A percentile compares a stretch with the other conserved stretches of the same genome.
phyloP scores from a whole-genome alignment of 2,797 vertebrate species.

The Anabacerthia variegaticeps region DNA sequence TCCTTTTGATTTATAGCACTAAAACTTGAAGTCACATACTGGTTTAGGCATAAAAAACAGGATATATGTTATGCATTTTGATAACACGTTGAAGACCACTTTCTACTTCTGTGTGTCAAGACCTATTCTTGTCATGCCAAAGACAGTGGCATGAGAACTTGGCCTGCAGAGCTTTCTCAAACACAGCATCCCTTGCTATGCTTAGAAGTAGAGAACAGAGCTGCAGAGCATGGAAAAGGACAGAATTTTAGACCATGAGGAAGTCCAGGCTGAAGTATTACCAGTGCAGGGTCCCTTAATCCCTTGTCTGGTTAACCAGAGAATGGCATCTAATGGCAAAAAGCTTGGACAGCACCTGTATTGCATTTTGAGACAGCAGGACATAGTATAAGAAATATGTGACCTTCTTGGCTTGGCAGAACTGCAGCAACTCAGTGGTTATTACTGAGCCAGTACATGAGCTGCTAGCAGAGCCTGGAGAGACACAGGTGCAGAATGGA shows the following conservation, averaged over 20 bases:
- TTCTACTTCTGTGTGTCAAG: background rate
- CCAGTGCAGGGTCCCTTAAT: background rate
- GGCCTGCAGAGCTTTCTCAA: background rate
- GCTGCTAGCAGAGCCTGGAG: background rate
- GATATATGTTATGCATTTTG: background rate
- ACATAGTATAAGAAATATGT: background rate
- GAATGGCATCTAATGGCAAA: background rate
- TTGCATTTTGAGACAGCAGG: background rate
- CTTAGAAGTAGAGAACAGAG: background rate
- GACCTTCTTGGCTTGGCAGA: background rate
- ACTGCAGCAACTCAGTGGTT: background rate
- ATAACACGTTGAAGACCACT: background rate
- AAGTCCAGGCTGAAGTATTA: background rate
- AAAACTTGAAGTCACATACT: background rate
- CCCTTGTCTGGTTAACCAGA: background rate
- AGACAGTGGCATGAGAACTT: background rate
- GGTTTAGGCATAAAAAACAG: background rate
- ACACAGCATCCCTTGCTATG: background rate
- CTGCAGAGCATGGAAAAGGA: background rate
- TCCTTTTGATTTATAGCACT: background rate
- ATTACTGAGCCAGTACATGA: fast-evolving
- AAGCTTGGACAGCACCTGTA: background rate
- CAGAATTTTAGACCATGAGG: background rate
- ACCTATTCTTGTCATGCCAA: background rate
- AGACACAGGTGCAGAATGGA: background rate